Evolutionary conservation across 2,797 vertebrate species (phyloP), one percentile per base, ranked within the genome.

Genomic region (Graptemys geographica): DNA sequence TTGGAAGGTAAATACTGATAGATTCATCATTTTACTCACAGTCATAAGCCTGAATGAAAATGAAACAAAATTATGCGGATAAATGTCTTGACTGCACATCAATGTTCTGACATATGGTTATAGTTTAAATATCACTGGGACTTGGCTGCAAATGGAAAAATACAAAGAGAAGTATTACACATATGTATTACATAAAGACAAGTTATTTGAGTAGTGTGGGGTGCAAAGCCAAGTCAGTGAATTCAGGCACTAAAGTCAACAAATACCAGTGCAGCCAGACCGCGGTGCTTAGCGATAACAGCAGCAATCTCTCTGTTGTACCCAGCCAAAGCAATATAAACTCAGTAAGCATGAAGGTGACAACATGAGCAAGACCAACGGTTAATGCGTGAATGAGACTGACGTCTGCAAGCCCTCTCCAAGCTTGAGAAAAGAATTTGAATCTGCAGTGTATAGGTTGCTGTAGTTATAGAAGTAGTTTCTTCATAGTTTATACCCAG

Each of bases 1-100:
- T 96, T 96, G 93, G 92, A 93, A 96, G 59, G 83, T 94, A 97
- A 97, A 97, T 86, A 85, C 81, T 74, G 92, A 94, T 89, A 96
- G 82, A 95, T 81, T 23, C 80, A 90, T 95, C 76, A 88, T 57
- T 81, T 62, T 52, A 86, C 96, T 93, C 53, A 96, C 74, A 80
- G 56, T 15, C 91, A 82, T 89, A 93, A 95, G 86, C 79, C 23
- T 57, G 53, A 49, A 49, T 79, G 81, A 93, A 95, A 92, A 94
- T 7, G 74, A 88, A 90, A 90, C 53, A 95, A 83, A 6, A 76
- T 89, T 92, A 83, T 91, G 56, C 15, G 59, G 31, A 33, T 74
- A 53, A 81, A 23, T 72, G 28, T 78, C 16, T 23, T 82, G 74
- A 69, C 86, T 79, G 81, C 69, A 87, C 11, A 1, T 9, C 84